Conservation (phyloP, 35 echinoderm and acorn worm species). For the Acanthaster planci region DNA sequence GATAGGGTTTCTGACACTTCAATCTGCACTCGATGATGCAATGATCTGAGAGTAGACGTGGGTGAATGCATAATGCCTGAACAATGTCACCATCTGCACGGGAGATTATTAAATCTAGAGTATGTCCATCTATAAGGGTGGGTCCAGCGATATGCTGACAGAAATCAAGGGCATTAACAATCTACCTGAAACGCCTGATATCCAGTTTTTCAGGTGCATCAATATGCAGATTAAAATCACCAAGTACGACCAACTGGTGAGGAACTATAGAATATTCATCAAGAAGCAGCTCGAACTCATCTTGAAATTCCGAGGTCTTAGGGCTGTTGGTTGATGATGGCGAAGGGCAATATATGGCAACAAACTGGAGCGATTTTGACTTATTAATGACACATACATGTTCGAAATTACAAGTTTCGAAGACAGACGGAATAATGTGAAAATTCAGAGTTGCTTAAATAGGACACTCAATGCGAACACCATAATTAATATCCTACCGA, state of each 20-base stretch:
- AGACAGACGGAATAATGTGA: background rate
- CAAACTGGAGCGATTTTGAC: background rate
- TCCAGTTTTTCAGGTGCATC: background rate
- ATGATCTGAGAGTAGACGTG: conserved; percentile 1
- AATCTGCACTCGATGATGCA: background rate
- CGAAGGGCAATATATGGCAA: background rate
- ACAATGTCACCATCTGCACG: conserved; percentile 12
- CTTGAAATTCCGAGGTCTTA: background rate
- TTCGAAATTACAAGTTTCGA: background rate
- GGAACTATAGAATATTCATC: background rate
- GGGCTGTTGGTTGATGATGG: background rate
- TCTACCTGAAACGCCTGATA: background rate
- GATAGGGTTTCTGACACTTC: background rate
- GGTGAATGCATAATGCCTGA: background rate
- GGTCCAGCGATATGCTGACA: background rate
- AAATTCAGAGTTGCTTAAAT: background rate
- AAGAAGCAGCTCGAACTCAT: conserved; percentile 6
- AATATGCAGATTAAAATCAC: background rate
- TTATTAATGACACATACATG: background rate
- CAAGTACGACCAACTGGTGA: background rate
- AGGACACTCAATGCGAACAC: background rate
- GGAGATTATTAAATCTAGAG: conserved; percentile 2
- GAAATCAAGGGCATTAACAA: background rate
- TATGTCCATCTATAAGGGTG: conserved; percentile 8
- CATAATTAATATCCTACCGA: background rate